Conservation (phyloP, 1,140 invertebrate genomes). For the Penaeus chinensis region DNA sequence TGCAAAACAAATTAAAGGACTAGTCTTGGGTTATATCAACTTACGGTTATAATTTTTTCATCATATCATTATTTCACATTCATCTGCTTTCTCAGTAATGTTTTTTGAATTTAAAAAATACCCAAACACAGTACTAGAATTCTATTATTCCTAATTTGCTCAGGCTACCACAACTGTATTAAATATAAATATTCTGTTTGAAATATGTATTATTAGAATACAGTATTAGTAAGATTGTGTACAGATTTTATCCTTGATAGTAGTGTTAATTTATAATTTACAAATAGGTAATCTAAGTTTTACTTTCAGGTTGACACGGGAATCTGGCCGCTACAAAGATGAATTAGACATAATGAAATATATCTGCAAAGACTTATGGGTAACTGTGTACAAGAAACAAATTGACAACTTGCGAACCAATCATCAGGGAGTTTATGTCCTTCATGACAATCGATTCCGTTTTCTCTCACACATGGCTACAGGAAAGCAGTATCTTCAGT, state of each 20-base stretch:
- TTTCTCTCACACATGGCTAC: slow-evolving; percentile 89
- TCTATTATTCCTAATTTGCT: no score
- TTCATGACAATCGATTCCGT: slow-evolving; percentile 96
- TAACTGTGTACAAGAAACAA: slow-evolving; percentile 95
- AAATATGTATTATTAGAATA: no score
- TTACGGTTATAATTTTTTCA: no score
- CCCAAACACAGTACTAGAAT: no score
- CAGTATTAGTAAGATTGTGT: no score
- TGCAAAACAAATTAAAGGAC: no score
- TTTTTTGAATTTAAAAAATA: no score
- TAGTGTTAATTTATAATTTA: background rate
- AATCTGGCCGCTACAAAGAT: slow-evolving; percentile 94
- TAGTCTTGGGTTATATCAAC: no score
- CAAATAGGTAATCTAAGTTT: slow-evolving; percentile 20
- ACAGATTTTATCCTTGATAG: background rate
- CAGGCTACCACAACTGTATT: no score
- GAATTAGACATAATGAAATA: slow-evolving; percentile 99
- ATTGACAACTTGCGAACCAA: slow-evolving; percentile 99
- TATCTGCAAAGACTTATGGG: slow-evolving; percentile 99
- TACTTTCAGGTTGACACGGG: slow-evolving; percentile 81
- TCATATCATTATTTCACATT: no score
- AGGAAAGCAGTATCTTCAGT: slow-evolving; percentile 90
- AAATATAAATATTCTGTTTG: no score
- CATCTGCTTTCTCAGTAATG: no score
- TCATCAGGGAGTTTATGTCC: slow-evolving; percentile 97